phyloP scores from a whole-genome alignment of 2,113 vertebrate species.

The Oreochromis spilurus region DNA sequence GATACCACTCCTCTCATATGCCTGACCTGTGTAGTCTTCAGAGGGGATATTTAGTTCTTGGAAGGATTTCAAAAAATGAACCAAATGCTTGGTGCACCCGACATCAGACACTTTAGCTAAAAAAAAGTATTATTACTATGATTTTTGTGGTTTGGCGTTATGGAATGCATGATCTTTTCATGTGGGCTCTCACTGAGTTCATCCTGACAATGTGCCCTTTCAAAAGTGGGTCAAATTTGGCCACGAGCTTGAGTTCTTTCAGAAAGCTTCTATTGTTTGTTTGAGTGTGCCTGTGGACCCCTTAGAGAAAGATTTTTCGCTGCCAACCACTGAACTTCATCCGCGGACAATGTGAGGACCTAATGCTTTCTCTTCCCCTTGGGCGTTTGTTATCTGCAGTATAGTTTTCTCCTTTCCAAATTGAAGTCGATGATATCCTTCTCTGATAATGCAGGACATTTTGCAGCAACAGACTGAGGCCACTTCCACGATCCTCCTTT shows the following conservation, averaged over 20 bases:
- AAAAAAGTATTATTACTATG: not conserved
- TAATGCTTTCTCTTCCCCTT: not conserved
- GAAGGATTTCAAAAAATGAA: not conserved
- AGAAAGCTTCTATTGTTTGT: slow-evolving; percentile 9
- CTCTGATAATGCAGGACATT: not conserved
- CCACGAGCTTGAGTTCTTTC: slow-evolving; percentile 9
- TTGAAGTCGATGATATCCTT: not conserved
- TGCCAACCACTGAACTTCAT: not conserved
- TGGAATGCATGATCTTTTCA: not conserved
- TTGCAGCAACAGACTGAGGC: not conserved
- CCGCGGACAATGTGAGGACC: not conserved
- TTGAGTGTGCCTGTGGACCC: not conserved
- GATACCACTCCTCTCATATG: not conserved
- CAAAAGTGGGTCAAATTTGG: slow-evolving; percentile 32
- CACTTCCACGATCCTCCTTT: not conserved
- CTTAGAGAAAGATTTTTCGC: not conserved
- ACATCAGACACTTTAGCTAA: not conserved
- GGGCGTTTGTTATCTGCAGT: not conserved
- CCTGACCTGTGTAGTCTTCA: not conserved
- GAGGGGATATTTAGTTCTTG: not conserved
- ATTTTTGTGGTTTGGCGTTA: not conserved
- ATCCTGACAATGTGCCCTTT: slow-evolving; percentile 13
- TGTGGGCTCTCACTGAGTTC: not conserved
- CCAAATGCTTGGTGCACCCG: not conserved
- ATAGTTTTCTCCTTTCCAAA: not conserved